These are phyloP conservation scores for Perizoma affinitatum DNA, from an alignment of 2,888 invertebrate species.

Conservation along the genomic window DNA sequence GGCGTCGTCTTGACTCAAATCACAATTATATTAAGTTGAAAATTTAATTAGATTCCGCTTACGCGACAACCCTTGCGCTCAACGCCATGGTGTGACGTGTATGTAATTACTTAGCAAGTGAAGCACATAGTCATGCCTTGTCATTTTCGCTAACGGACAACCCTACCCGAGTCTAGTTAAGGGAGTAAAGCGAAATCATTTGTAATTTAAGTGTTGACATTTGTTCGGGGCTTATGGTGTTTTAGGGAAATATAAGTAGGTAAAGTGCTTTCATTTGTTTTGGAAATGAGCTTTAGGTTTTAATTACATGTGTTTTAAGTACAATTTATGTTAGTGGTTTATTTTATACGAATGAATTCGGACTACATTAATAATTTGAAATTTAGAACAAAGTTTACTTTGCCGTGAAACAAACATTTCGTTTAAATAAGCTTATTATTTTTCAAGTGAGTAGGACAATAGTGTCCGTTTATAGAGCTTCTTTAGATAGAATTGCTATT, in stretches of 20 bases:
- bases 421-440: not conserved
- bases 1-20: not conserved
- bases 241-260: conserved; percentile 21
- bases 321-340: conserved; percentile 8
- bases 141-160: conserved; percentile 69
- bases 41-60: conserved; percentile 19
- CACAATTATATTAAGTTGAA: conserved; percentile 14
- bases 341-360: not conserved
- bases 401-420: too few species aligned
- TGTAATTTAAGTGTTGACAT: conserved; percentile 55
- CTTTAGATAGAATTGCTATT: too few species aligned
- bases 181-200: conserved; percentile 54
- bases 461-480: too few species aligned
- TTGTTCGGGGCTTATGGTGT: conserved; percentile 32
- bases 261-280: conserved; percentile 1
- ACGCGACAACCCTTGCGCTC: conserved; percentile 44
- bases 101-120: conserved; percentile 78
- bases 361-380: not conserved
- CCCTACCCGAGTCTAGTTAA: conserved; percentile 42
- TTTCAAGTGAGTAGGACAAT: too few species aligned
- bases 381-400: not conserved
- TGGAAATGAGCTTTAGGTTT: conserved; percentile 16
- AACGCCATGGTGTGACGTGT: conserved; percentile 69
- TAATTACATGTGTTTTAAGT: conserved; percentile 11
- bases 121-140: conserved; percentile 78